Evolutionary conservation across 2,888 invertebrate genomes (phyloP).

Genomic region (Mythimna lalbum): DNA sequence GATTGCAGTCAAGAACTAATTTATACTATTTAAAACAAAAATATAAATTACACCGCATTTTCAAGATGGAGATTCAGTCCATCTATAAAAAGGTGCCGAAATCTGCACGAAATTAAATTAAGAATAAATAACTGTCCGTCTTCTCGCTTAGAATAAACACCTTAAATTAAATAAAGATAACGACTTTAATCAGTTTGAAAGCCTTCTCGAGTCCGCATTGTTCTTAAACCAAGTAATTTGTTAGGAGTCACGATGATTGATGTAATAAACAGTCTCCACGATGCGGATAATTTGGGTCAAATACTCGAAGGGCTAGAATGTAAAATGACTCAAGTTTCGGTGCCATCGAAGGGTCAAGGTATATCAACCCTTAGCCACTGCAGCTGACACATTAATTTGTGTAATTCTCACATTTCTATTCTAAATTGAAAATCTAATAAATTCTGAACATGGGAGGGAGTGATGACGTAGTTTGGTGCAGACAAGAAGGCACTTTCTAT

Average conservation of each 20-base stretch:
- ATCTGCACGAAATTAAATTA: neutral
- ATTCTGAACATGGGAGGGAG: conserved; percentile 8
- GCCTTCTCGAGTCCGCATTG: neutral
- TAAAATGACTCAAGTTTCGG: conserved; percentile 38
- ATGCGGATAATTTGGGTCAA: neutral
- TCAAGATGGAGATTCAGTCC: neutral
- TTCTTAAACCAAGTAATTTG: neutral
- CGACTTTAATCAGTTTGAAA: conserved; percentile 13
- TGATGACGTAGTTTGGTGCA: conserved; percentile 8
- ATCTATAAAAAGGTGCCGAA: neutral
- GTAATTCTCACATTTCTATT: conserved; percentile 42
- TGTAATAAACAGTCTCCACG: neutral
- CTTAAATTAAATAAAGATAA: conserved; percentile 17
- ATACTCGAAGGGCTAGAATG: conserved; percentile 21
- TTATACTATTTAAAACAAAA: too few species aligned
- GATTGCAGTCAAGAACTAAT: too few species aligned
- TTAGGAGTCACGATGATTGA: neutral
- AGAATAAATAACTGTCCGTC: neutral
- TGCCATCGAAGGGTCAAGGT: conserved; percentile 19
- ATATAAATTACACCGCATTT: neutral
- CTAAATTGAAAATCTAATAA: conserved; percentile 32
- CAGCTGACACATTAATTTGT: conserved; percentile 35
- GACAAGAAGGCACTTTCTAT: conserved; percentile 44
- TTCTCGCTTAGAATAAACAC: neutral
- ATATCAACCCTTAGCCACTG: neutral